These are phyloP conservation scores for Lamellibrachia luymesi DNA, from an alignment of 1,140 invertebrate species.

Conservation along the genomic window DNA sequence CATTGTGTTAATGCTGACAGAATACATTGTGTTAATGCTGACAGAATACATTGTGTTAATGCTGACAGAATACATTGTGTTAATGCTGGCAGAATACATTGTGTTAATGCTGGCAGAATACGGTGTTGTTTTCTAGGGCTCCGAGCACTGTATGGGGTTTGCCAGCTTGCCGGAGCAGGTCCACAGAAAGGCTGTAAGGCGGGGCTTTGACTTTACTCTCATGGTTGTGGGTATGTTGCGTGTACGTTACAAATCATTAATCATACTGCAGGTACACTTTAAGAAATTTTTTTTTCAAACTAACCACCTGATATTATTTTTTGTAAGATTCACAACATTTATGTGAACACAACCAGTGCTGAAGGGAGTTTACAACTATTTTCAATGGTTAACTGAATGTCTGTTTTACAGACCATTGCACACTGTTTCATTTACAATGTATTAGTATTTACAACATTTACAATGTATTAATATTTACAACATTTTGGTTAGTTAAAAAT, in stretches of 20 bases:
- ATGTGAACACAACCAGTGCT: too few species aligned
- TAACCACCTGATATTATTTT: neutral
- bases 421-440: too few species aligned
- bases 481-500: too few species aligned
- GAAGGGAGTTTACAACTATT: too few species aligned
- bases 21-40: neutral
- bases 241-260: neutral
- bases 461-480: too few species aligned
- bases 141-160: conserved; percentile 65
- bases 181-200: conserved; percentile 58
- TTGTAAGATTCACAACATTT: neutral
- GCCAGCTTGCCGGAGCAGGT: conserved; percentile 61
- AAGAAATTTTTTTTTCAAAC: neutral
- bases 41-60: too few species aligned
- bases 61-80: too few species aligned
- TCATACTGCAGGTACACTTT: neutral
- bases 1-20: neutral
- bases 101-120: neutral
- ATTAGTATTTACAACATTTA: too few species aligned
- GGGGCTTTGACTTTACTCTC: conserved; percentile 61
- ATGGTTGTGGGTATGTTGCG: conserved; percentile 59
- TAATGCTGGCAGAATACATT: neutral
- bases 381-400: too few species aligned
- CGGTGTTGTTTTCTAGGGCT: conserved; percentile 38
- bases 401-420: too few species aligned